Conservation (phyloP, 2,113 vertebrate genomes). For the Turdus rufiventris region DNA sequence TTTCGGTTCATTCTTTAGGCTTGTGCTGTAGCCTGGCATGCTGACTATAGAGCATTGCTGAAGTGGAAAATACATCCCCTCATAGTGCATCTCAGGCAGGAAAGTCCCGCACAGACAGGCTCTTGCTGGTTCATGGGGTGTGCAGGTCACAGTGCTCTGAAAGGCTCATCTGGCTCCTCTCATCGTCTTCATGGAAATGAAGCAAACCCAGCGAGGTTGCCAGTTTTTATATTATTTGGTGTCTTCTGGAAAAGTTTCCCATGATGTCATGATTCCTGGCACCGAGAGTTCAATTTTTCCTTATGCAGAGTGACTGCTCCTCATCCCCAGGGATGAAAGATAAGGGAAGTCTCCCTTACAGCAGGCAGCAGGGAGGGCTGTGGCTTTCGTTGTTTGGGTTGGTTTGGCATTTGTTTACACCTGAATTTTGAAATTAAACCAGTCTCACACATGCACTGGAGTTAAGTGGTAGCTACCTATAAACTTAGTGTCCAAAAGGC, state of each 20-base stretch:
- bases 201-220: not conserved
- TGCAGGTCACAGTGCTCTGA: not conserved
- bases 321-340: constrained; percentile 11
- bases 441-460: not conserved
- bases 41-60: not conserved
- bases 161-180: not conserved
- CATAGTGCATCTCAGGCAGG: not conserved
- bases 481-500: not conserved
- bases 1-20: not conserved
- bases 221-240: not conserved
- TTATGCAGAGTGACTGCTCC: not conserved
- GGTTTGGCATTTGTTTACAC: not conserved
- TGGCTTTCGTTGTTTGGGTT: accelerated
- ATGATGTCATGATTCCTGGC: constrained; percentile 50
- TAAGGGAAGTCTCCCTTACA: not conserved
- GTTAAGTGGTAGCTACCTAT: not conserved
- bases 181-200: not conserved
- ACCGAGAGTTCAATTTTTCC: not conserved
- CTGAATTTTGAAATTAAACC: not conserved
- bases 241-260: constrained; percentile 7
- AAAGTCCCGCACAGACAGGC: not conserved
- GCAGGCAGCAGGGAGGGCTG: not conserved
- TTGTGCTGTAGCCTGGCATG: not conserved
- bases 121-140: not conserved
- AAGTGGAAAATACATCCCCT: not conserved